Percentiles rank a stretch among this genome's conserved stretches.
These are phyloP conservation scores for Akabosia matsudoensis DNA, from an alignment of 1,140 invertebrate genomes.

Conservation along the genomic window DNA sequence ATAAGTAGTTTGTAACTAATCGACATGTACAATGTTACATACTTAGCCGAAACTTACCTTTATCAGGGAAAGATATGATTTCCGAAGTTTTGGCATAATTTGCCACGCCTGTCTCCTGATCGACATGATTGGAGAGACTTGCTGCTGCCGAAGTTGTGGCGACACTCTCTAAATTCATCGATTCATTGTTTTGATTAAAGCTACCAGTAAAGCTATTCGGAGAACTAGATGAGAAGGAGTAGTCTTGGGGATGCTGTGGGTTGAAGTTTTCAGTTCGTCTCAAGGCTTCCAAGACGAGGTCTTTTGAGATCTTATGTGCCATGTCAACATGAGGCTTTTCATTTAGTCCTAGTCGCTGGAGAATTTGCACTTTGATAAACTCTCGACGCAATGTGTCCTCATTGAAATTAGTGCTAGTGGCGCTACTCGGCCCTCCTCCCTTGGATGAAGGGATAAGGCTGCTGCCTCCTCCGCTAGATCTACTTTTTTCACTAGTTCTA, in stretches of 20 bases:
- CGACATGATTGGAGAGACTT: constrained; percentile 51
- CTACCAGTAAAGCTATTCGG: neutral
- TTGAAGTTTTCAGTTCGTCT: constrained; percentile 39
- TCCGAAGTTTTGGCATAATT: constrained; percentile 74
- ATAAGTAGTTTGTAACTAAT: no score
- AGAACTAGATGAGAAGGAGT: constrained; percentile 20
- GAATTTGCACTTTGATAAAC: constrained; percentile 45
- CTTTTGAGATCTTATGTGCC: constrained; percentile 44
- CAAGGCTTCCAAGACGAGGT: constrained; percentile 42
- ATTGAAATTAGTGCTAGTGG: constrained; percentile 1
- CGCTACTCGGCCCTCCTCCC: no score
- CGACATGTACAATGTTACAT: neutral
- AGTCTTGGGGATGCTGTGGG: neutral
- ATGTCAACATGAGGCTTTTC: constrained; percentile 43
- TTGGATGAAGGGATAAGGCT: neutral
- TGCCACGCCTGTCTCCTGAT: constrained; percentile 58
- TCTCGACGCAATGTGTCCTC: constrained; percentile 11
- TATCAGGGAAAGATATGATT: constrained; percentile 76
- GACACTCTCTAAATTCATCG: constrained; percentile 36
- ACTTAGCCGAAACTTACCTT: constrained; percentile 60
- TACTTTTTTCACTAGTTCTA: neutral
- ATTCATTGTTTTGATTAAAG: neutral
- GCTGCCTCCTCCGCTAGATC: neutral
- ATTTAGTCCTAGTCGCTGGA: constrained; percentile 42
- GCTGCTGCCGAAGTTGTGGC: constrained; percentile 43